Percentiles rank a stretch among this genome's conserved stretches.
Evolutionary conservation across 2,888 invertebrate species (phyloP).

Genomic region (Leptothorax acervorum): DNA sequence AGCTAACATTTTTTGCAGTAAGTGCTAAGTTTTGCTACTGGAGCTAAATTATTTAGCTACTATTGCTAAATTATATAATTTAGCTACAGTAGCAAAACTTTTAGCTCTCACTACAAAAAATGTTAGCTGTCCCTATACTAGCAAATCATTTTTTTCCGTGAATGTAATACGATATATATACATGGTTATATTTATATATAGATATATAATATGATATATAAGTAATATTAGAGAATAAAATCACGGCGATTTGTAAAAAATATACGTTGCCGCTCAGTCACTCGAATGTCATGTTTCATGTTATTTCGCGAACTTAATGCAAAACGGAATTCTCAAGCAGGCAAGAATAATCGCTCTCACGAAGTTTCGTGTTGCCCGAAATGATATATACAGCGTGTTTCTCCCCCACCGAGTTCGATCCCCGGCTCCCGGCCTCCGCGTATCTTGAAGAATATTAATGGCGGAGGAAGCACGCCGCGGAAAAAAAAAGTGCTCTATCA

Average conservation of each 20-base stretch:
- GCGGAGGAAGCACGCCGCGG: not conserved
- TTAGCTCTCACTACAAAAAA: too few relatives aligned
- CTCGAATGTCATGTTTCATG: not conserved
- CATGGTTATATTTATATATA: not conserved
- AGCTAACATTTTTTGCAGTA: too few relatives aligned
- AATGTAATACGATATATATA: too few relatives aligned
- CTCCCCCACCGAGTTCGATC: not conserved
- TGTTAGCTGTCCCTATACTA: too few relatives aligned
- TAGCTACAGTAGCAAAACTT: too few relatives aligned
- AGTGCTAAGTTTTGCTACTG: too few relatives aligned
- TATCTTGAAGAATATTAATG: conserved; percentile 32
- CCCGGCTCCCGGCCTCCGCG: not conserved
- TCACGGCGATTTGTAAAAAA: not conserved
- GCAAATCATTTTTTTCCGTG: too few relatives aligned
- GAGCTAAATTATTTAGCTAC: too few relatives aligned
- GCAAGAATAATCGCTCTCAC: conserved; percentile 2
- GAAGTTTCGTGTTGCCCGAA: conserved; percentile 9
- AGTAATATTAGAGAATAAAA: not conserved
- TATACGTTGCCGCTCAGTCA: not conserved
- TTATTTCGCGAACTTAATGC: not conserved
- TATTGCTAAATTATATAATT: too few relatives aligned
- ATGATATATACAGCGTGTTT: conserved; percentile 33
- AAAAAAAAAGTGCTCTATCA: conserved; percentile 1
- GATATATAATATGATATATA: not conserved
- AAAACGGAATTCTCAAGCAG: conserved; percentile 25